Evolutionary conservation across 1,140 invertebrate genomes (phyloP), one percentile per base, ranked within the genome.

Genomic region (Drosophila melanogaster): DNA sequence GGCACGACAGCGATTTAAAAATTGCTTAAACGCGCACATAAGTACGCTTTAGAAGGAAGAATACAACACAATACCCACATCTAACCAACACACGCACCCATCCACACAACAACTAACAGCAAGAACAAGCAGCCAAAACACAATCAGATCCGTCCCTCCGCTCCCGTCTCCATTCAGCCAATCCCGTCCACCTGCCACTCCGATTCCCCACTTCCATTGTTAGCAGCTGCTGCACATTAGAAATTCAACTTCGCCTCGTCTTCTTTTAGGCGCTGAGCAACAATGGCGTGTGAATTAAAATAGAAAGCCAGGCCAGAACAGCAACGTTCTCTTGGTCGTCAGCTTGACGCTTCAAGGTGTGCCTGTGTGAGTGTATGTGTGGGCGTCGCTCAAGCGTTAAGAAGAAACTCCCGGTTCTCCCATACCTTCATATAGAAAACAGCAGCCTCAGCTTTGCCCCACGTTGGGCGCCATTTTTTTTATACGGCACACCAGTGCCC

Each of bases 251-350:
- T 69, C 65, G 67, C 65, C 62, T 76, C 81, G 81, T 87, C 83
- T 87, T 79, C 83, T 83, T 81, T 86, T 87, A 89, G 83, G 79
- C 84, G 79, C 58, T 76, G 70, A 78, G 60, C 81, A 79, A 83
- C 84, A 87, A 87, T 87, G 76, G 83, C 79, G 83, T 86, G 83
- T 79, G 83, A 87, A 87, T 89, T 87, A 87, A 87, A 87, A 87
- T 87, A 87, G 83, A 87, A 84, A 80, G 86, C 72, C 64, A 56
- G 62, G 56, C 74, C 62, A 51, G 60, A 64, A 30, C 77, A 59
- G 67, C 55, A 50, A 50, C 65, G 70, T 69, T 75, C 75, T 61
- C 64, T 37, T 76, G 76, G 76, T 59, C 80, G 80, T 79, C 80
- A 83, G 78, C 80, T 83, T 84, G 59, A 50, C 47, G 57, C 64